Evolutionary conservation across 2,888 invertebrate species (phyloP).

Genomic region (Perizoma flavofasciatum): DNA sequence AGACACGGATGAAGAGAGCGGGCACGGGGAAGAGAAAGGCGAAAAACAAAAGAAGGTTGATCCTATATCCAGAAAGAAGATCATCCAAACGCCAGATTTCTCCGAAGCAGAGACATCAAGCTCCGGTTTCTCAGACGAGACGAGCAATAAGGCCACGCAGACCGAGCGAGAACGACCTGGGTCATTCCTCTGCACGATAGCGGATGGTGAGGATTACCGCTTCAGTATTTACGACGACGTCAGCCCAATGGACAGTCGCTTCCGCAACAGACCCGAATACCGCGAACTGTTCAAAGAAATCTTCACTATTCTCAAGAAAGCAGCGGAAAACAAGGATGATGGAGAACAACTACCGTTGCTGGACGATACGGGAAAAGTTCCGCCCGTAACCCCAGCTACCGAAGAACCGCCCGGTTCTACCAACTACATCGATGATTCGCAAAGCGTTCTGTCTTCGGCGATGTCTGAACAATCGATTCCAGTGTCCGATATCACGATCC

Average conservation of each 20-base stretch:
- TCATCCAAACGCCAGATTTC: conserved; percentile 91
- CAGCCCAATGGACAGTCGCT: conserved; percentile 91
- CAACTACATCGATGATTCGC: conserved; percentile 88
- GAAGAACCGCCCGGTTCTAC: conserved; percentile 83
- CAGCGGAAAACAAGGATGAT: conserved; percentile 92
- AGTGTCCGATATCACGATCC: conserved; percentile 86
- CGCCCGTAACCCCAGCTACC: conserved; percentile 87
- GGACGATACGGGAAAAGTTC: conserved; percentile 87
- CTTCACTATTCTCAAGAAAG: conserved; percentile 91
- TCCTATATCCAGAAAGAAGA: conserved; percentile 76
- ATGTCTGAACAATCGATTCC: conserved; percentile 89
- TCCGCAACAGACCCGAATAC: conserved; percentile 92
- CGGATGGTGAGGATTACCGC: conserved; percentile 93
- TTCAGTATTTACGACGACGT: conserved; percentile 93
- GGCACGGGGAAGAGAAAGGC: conserved; percentile 84
- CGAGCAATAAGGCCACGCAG: conserved; percentile 92
- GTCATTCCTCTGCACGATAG: conserved; percentile 93
- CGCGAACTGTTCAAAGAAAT: conserved; percentile 92
- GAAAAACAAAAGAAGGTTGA: conserved; percentile 74
- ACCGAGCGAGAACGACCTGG: conserved; percentile 90
- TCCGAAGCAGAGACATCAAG: conserved; percentile 94
- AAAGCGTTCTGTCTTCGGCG: conserved; percentile 89
- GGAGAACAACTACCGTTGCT: conserved; percentile 89
- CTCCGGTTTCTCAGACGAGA: conserved; percentile 93
- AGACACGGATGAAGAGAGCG: conserved; percentile 86